These are phyloP conservation scores for Sebastolobus alascanus DNA, from an alignment of 2,797 vertebrate species.

Conservation along the genomic window DNA sequence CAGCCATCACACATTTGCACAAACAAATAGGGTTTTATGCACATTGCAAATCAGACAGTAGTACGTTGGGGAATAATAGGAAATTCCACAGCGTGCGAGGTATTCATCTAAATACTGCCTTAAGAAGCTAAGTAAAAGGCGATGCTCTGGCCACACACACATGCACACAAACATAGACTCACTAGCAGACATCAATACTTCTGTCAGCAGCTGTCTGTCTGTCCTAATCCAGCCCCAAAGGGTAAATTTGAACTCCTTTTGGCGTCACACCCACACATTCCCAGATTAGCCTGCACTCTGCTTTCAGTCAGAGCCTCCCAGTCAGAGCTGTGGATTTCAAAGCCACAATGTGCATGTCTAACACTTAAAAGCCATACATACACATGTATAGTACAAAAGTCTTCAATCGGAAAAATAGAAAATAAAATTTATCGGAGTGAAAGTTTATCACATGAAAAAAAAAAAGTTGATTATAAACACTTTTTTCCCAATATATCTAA, in stretches of 20 bases:
- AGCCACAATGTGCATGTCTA: not conserved
- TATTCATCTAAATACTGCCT: not conserved
- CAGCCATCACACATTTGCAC: not conserved
- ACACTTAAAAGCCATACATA: not conserved
- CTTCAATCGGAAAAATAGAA: not conserved
- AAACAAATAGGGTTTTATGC: not conserved
- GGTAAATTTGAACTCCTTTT: conserved; percentile 30
- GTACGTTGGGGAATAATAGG: not conserved
- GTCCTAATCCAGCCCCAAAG: conserved; percentile 17
- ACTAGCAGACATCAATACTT: conserved; percentile 24
- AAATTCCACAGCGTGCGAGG: not conserved
- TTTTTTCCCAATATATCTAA: not conserved
- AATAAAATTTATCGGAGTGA: too few species aligned
- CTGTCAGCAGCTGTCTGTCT: conserved; percentile 47
- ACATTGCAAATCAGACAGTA: not conserved
- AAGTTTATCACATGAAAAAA: not conserved
- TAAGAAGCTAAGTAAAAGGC: not conserved
- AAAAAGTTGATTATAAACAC: not conserved
- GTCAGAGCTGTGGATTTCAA: conserved; percentile 7
- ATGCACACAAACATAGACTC: not conserved
- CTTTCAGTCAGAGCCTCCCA: not conserved
- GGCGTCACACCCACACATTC: conserved; percentile 30
- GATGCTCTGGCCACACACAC: not conserved
- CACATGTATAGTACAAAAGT: not conserved
- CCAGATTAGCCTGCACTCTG: conserved; percentile 32